A percentile compares a stretch with the other conserved stretches of the same genome.
These are phyloP conservation scores for Diadegma fenestrale DNA, from an alignment of 2,888 invertebrate species.

Conservation along the genomic window DNA sequence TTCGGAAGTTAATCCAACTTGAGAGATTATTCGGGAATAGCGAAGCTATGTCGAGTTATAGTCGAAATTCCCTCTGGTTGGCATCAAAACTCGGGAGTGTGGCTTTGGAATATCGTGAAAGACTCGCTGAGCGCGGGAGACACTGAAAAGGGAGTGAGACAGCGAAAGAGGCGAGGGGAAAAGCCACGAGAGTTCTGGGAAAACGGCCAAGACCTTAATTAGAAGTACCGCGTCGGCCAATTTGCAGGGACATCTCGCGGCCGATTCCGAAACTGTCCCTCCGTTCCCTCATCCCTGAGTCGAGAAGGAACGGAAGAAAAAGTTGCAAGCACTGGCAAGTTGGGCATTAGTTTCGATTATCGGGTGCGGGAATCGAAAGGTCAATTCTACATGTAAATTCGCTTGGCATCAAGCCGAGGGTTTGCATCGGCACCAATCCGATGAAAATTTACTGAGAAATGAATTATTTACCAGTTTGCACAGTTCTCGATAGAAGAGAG, in stretches of 20 bases:
- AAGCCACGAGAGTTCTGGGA: slow-evolving; percentile 49
- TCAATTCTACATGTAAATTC: slow-evolving; percentile 63
- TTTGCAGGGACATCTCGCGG: slow-evolving; percentile 52
- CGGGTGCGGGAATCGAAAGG: slow-evolving; percentile 54
- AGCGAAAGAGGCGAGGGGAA: neutral
- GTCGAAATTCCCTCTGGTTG: slow-evolving; percentile 16
- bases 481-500: slow-evolving; percentile 5
- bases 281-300: slow-evolving; percentile 22
- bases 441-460: slow-evolving; percentile 60
- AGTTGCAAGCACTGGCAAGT: neutral
- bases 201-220: slow-evolving; percentile 65
- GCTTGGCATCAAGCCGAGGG: slow-evolving; percentile 48
- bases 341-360: slow-evolving; percentile 55
- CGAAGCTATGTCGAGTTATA: neutral
- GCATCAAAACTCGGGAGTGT: neutral
- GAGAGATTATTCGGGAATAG: neutral
- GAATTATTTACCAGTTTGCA: slow-evolving; percentile 55
- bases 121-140: neutral
- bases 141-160: neutral
- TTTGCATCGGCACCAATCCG: slow-evolving; percentile 21
- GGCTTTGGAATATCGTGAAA: slow-evolving; percentile 29
- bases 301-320: neutral
- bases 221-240: slow-evolving; percentile 59
- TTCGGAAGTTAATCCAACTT: slow-evolving; percentile 2
- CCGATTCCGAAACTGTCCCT: neutral